A percentile compares a stretch with the other conserved stretches of the same genome.
Conservation (phyloP, 2,888 invertebrate species). For the Penaeus monodon region DNA sequence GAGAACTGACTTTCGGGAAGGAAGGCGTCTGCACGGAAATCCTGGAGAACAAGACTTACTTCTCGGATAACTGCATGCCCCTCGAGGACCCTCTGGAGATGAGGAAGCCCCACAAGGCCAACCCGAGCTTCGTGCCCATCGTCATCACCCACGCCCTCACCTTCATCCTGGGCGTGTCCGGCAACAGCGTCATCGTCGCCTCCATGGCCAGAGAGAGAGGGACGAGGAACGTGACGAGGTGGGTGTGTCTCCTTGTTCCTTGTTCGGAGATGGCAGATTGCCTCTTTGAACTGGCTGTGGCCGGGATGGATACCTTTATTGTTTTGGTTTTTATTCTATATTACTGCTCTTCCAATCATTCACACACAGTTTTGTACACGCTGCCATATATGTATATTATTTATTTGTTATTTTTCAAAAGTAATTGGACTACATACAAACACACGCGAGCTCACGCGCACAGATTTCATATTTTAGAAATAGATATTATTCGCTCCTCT, state of each 20-base stretch:
- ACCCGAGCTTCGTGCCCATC: slow-evolving; percentile 68
- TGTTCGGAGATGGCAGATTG: too few relatives aligned
- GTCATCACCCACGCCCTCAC: slow-evolving; percentile 68
- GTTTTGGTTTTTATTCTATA: too few relatives aligned
- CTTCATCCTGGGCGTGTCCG: slow-evolving; percentile 71
- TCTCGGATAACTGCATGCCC: slow-evolving; percentile 24
- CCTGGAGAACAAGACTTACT: slow-evolving; percentile 16
- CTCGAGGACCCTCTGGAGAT: slow-evolving; percentile 68
- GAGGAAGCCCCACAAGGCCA: slow-evolving; percentile 67
- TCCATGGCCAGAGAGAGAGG: slow-evolving; percentile 69
- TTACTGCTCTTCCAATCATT: too few relatives aligned
- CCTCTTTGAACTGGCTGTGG: too few relatives aligned
- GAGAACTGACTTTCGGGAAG: slow-evolving; percentile 2
- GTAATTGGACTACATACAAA: too few relatives aligned
- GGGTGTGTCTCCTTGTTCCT: neutral
- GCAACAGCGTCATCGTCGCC: slow-evolving; percentile 71
- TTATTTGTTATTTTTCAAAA: too few relatives aligned
- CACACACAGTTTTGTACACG: too few relatives aligned
- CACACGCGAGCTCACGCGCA: too few relatives aligned
- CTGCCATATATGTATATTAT: too few relatives aligned
- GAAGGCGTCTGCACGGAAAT: slow-evolving; percentile 13
- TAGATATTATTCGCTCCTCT: too few relatives aligned
- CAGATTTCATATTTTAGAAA: too few relatives aligned
- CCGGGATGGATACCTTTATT: too few relatives aligned
- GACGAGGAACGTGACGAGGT: slow-evolving; percentile 68